These are phyloP conservation scores for Pelodytes ibericus DNA, from an alignment of 2,797 vertebrate genomes.

Conservation along the genomic window DNA sequence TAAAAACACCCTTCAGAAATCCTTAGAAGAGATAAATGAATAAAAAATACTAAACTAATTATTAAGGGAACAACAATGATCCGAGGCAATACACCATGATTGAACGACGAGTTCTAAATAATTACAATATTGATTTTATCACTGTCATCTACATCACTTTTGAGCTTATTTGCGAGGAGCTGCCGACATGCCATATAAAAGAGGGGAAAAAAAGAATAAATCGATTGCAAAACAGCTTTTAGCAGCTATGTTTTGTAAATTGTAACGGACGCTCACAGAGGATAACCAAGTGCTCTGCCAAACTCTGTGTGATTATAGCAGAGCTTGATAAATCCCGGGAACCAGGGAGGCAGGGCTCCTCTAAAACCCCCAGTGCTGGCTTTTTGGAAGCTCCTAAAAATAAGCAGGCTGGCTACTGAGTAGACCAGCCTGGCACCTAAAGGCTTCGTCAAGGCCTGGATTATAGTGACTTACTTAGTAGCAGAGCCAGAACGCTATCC, in stretches of 20 bases:
- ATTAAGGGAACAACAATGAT: background rate
- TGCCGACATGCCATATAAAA: background rate
- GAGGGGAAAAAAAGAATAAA: conserved; percentile 15
- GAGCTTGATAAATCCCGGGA: background rate
- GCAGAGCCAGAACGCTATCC: no score
- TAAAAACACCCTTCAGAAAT: no score
- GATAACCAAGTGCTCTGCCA: background rate
- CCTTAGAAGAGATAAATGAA: no score
- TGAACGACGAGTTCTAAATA: conserved; percentile 9
- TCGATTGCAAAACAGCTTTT: conserved; percentile 13
- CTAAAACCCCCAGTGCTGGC: no score
- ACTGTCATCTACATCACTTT: conserved; percentile 28
- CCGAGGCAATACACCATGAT: no score
- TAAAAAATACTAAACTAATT: no score
- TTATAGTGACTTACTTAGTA: no score
- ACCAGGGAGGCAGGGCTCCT: no score
- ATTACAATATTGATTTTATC: conserved; percentile 38
- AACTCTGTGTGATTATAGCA: background rate
- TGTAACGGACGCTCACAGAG: background rate
- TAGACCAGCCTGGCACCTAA: no score
- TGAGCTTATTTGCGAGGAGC: conserved; percentile 18
- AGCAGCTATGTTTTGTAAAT: conserved; percentile 25
- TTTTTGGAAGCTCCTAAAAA: no score
- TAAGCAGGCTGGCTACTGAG: no score
- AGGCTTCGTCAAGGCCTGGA: no score